Conservation (phyloP, 2,113 vertebrate species). For the Motacilla tschutschensis region DNA sequence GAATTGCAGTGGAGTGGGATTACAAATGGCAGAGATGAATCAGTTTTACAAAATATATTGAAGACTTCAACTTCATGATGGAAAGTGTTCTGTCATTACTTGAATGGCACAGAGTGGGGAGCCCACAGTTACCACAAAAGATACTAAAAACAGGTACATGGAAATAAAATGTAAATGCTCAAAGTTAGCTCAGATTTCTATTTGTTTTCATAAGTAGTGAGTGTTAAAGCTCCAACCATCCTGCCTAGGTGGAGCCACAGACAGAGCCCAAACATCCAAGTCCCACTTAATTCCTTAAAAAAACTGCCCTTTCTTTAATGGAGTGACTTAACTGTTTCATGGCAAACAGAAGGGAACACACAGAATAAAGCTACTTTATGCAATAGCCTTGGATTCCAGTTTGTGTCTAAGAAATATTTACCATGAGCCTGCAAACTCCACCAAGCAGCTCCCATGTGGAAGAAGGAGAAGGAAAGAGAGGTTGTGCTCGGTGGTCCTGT, state of each 20-base stretch:
- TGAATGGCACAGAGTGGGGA: background rate
- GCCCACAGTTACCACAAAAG: background rate
- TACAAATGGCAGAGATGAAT: slow-evolving; percentile 45
- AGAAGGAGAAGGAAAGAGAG: background rate
- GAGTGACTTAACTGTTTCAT: background rate
- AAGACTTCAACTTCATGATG: slow-evolving; percentile 24
- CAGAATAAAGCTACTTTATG: background rate
- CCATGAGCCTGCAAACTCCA: background rate
- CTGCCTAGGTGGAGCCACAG: background rate
- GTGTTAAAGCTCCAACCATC: background rate
- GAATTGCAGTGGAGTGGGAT: slow-evolving; percentile 26
- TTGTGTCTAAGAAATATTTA: background rate
- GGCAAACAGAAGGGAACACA: background rate
- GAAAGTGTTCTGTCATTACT: slow-evolving; percentile 46
- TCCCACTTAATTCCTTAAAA: background rate
- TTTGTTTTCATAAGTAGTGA: background rate
- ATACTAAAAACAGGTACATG: background rate
- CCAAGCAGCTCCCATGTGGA: background rate
- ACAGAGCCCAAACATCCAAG: background rate
- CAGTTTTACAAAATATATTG: slow-evolving; percentile 47
- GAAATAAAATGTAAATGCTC: background rate
- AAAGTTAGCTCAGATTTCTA: background rate
- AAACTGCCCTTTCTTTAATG: background rate
- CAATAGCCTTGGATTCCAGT: background rate
- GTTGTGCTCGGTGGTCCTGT: background rate